Evolutionary conservation across 2,113 vertebrate genomes (phyloP), one percentile per base, ranked within the genome.

Genomic region (Nesoenas mayeri): DNA sequence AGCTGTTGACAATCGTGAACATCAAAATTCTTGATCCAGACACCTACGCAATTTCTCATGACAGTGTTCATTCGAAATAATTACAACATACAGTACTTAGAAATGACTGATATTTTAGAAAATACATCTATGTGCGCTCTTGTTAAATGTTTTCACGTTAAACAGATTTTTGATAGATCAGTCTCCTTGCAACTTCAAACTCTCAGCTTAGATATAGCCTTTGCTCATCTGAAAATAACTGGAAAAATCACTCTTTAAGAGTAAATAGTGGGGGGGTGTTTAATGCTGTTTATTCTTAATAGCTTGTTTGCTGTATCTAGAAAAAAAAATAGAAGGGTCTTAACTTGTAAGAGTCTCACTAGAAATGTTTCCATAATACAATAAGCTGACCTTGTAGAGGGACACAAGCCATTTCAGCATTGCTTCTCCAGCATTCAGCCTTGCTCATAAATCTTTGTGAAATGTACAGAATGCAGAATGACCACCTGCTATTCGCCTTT

Each of bases 361-460:
- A 29, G 77, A 56, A 83, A 22, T 79, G 66, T 91, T 93, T 95
- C 79, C 85, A 53, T 93, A 57, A 34, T 61, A 66, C 92, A 95
- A 70, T 79, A 67, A 91, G 57, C 79, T 90, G 95, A 96, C 89
- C 83, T 96, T 93, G 89, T 77, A 64, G 64, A 65, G 82, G 67
- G 85, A 60, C 81, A 69, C 61, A 11, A 25, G 53, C 61, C 60
- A 56, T 47, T 74, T 88, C 91, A 72, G 34, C 3, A 0, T 53
- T 87, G 86, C 79, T 93, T 94, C 95, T 89, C 83, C 70, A 94
- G 47, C 10, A 10, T 96, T 94, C 82, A 81, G 66, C 85, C 91
- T 91, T 20, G 85, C 81, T 90, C 85, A 66, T 96, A 88, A 88
- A 88, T 91, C 93, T 96, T 80, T 51, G 64, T 83, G 92, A 95